phyloP scores from a whole-genome alignment of 2,797 vertebrate genomes.

The Eulemur rubriventer region DNA sequence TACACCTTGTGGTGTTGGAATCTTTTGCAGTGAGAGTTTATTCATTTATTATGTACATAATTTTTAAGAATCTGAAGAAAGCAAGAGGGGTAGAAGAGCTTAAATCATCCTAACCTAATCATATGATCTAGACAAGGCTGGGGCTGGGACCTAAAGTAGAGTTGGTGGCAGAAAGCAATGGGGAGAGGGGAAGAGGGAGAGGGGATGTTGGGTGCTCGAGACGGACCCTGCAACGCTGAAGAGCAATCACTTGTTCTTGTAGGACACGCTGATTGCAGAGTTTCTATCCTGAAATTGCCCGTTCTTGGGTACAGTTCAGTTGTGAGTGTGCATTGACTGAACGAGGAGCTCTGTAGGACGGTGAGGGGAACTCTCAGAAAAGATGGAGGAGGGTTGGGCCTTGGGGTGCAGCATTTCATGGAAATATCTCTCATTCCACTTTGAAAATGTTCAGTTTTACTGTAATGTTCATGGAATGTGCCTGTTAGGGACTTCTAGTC shows the following conservation, averaged over 20 bases:
- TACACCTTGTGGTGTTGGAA: neutral
- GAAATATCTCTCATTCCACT: neutral
- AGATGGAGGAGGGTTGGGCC: neutral
- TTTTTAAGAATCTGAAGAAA: neutral
- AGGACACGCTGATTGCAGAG: neutral
- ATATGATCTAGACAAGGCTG: neutral
- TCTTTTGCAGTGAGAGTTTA: neutral
- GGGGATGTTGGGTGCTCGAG: neutral
- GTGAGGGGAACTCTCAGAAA: neutral
- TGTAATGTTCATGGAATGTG: neutral
- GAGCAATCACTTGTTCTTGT: neutral
- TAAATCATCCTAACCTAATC: neutral
- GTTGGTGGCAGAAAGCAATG: neutral
- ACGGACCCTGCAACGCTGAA: too few relatives aligned
- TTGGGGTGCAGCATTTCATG: neutral
- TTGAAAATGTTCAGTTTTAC: neutral
- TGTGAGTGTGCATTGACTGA: neutral
- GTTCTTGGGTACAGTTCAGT: neutral
- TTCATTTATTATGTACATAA: neutral
- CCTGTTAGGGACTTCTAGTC: neutral
- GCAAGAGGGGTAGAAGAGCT: neutral
- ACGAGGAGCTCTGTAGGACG: neutral
- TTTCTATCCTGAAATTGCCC: neutral
- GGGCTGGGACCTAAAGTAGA: neutral
- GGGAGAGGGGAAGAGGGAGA: too few relatives aligned